Base-by-base conservation (phyloP, 23 tunicate species). In the Trididemnum nubilum region DNA sequence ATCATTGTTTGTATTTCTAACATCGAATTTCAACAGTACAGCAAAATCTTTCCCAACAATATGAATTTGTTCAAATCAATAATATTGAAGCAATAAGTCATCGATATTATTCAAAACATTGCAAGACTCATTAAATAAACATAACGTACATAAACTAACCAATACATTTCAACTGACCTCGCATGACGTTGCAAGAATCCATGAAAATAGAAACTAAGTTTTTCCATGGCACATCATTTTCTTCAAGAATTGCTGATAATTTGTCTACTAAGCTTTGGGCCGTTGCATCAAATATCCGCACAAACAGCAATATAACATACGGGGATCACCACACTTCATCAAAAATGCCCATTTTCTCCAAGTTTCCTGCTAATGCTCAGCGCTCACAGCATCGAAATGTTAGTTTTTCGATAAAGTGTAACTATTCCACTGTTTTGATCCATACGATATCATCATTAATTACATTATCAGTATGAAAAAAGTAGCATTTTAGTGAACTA, bases 121-220 rank as follows among this genome's bases (percentile, higher is more conserved):
- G 54, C 54, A 44, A 7, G 54, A 44, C 54, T 44, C 54, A 7
- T 44, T 44, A 44, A 44, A 44, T 44, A 44, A 44, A 9, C 54
- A 44, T 7, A 44, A 44, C 54, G 15, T 44, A 44, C 9, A 15
- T 44, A 44, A 15, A 9, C 15, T 15, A 44, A 44, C 54, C 54
- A 44, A 44, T 44, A 44, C 54, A 44, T 44, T 64, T 64, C 21
- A 24, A 24, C 29, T 9, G 31, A 24, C 70, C 70, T 64, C 70
- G 70, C 70, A 64, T 64, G 31, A 64, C 70, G 31, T 25, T 27
- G 31, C 70, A 64, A 25, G 70, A 64, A 64, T 64, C 70, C 70
- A 64, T 64, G 29, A 64, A n/a, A 64, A 64, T 27, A 64, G 70
- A 64, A 21, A 64, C 70, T 64, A 64, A 64, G 70, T 64, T 64